Evolutionary conservation across 2,113 vertebrate species (phyloP), one percentile per base, ranked within the genome.

Genomic region (Brienomyrus brachyistius): DNA sequence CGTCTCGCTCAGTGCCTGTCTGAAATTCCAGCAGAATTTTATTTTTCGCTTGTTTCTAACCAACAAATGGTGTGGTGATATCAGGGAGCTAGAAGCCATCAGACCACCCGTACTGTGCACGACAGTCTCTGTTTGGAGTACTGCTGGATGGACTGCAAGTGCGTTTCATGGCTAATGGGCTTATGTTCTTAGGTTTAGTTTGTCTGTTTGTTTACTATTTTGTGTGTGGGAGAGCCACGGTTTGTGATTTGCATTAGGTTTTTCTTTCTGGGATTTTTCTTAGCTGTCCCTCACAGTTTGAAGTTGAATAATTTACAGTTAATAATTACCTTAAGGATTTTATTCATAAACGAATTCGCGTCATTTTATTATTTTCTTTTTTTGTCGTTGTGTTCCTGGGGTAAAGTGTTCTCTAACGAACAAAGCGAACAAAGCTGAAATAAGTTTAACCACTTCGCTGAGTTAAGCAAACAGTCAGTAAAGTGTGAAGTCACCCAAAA

Each of bases 291-390:
- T 50, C 43, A n/a, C 45, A 77, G 45, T 17, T 31, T 74, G 47
- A 80, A 48, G 19, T 27, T 10, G 31, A 88, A 88, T 80, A 52
- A n/a, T 77, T 77, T 66, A 77, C 27, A 13, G 3, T 77, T 48
- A 35, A 77, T 88, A 77, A 88, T 77, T n/a, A 48, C 23, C 50
- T 88, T 52, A 88, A 50, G 59, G 40, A 23, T 70, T 77, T 80
- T 88, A 48, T 50, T 27, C 17, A 84, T 11, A 13, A 84, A 84
- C 35, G 0, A 87, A 87, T 52, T 52, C 62, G 23, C 27, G 1
- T 48, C 45, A 88, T 56, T 6, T 31, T 2, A 19, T 35, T 31
- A 31, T 23, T 88, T 6, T 56, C 1, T 56, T 52, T 52, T 52
- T 52, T 23, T 23, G 48, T 74, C 19, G 19, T 15, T 59, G 11